phyloP scores from a whole-genome alignment of 2,888 invertebrate genomes.

The Hemithea aestivaria region DNA sequence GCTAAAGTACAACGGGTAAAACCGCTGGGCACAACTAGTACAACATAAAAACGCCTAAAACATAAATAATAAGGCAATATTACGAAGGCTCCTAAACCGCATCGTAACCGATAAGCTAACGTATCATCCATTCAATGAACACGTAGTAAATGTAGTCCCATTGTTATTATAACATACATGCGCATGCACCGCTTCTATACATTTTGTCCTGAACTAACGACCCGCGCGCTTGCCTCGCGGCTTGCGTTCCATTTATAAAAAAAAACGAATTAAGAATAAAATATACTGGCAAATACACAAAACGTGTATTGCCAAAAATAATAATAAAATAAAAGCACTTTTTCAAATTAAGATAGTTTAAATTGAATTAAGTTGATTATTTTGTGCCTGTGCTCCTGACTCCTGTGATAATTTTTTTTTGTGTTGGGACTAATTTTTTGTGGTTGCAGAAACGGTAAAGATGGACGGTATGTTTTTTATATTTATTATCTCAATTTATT shows the following conservation, averaged over 20 bases:
- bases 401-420: neutral
- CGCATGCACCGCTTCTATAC: slow-evolving; percentile 9
- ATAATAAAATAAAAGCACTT: too few species aligned
- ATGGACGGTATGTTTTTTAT: neutral
- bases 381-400: too few species aligned
- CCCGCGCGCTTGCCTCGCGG: slow-evolving; percentile 16
- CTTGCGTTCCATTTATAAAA: slow-evolving; percentile 4
- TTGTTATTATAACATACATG: slow-evolving; percentile 24
- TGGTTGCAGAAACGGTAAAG: neutral
- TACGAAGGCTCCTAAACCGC: neutral
- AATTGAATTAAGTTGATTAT: too few species aligned
- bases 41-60: too few species aligned
- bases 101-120: slow-evolving; percentile 9
- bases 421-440: neutral
- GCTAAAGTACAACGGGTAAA: too few species aligned
- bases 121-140: slow-evolving; percentile 17
- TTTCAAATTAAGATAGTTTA: too few species aligned
- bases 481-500: too few species aligned
- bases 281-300: too few species aligned
- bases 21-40: too few species aligned
- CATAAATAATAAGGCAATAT: too few species aligned
- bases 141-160: slow-evolving; percentile 16
- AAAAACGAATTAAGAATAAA: neutral
- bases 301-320: too few species aligned
- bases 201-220: slow-evolving; percentile 21